A percentile compares a stretch with the other conserved stretches of the same genome.
These are phyloP conservation scores for Meles meles DNA, from an alignment of 2,113 vertebrate genomes.

Conservation along the genomic window DNA sequence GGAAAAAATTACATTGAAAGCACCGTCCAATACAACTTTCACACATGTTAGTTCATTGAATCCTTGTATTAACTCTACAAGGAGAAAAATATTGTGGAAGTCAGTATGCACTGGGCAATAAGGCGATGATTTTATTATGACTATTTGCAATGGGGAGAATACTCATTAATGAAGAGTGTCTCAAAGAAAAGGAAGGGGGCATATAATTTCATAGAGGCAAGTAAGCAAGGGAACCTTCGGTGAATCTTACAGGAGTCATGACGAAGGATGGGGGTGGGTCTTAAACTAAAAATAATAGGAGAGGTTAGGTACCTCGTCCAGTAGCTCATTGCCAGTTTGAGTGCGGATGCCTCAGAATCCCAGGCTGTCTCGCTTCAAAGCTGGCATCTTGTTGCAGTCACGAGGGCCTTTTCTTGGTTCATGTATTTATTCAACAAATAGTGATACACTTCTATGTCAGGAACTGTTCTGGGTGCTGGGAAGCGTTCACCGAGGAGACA, in stretches of 20 bases:
- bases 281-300: neutral
- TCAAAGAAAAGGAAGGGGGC: neutral
- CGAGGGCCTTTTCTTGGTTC: neutral
- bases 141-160: neutral
- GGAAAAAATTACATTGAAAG: neutral
- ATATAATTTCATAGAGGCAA: neutral
- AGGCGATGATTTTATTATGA: constrained; percentile 34
- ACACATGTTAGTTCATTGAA: neutral
- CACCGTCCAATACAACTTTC: neutral
- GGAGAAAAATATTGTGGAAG: neutral
- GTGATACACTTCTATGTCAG: neutral
- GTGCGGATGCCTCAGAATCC: neutral
- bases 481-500: neutral
- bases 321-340: neutral
- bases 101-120: neutral
- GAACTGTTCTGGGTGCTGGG: neutral
- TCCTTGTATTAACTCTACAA: constrained; percentile 23
- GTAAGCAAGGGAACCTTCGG: neutral
- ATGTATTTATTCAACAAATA: neutral
- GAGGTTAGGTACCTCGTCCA: neutral
- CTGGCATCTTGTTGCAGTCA: neutral
- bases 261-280: neutral
- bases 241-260: neutral
- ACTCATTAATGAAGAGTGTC: neutral
- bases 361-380: neutral